A percentile compares a stretch with the other conserved stretches of the same genome.
phyloP scores from a whole-genome alignment of 2,888 invertebrate genomes.

The Orthosia gracilis region DNA sequence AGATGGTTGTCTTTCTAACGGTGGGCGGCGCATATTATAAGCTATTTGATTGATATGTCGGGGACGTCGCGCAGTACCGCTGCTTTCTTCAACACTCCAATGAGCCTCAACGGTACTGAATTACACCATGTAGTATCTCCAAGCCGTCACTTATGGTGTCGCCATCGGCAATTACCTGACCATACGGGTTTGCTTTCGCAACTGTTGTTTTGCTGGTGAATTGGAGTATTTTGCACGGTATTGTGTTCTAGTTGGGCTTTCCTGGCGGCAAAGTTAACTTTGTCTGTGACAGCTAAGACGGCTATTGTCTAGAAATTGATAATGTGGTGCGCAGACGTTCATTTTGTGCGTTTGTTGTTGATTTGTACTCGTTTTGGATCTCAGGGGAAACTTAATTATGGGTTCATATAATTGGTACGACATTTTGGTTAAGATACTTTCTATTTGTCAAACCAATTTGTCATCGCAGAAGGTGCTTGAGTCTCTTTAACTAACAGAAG shows the following conservation, averaged over 20 bases:
- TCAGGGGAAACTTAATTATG: conserved; percentile 82
- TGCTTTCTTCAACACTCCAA: conserved; percentile 89
- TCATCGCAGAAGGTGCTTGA: conserved; percentile 4
- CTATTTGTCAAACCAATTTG: conserved; percentile 35
- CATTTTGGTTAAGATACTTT: conserved; percentile 53
- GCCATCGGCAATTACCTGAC: conserved; percentile 84
- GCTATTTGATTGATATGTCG: conserved; percentile 89
- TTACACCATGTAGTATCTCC: conserved; percentile 86
- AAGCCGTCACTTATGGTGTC: conserved; percentile 87
- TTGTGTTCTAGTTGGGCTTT: conserved; percentile 44
- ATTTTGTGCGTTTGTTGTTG: conserved; percentile 73
- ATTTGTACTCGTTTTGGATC: conserved; percentile 73
- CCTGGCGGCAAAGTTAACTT: conserved; percentile 62
- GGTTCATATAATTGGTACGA: conserved; percentile 49
- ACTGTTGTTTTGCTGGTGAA: conserved; percentile 62
- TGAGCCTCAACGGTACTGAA: conserved; percentile 88
- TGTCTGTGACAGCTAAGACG: conserved; percentile 65
- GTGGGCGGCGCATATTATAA: conserved; percentile 84
- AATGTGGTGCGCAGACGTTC: conserved; percentile 76
- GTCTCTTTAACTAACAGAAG: background rate
- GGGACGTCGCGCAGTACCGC: conserved; percentile 85
- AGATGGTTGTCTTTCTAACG: conserved; percentile 75
- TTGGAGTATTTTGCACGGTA: conserved; percentile 58
- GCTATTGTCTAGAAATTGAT: conserved; percentile 84
- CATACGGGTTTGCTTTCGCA: conserved; percentile 67